Conservation (phyloP, 2,113 vertebrate genomes). For the Malaclemys terrapin region DNA sequence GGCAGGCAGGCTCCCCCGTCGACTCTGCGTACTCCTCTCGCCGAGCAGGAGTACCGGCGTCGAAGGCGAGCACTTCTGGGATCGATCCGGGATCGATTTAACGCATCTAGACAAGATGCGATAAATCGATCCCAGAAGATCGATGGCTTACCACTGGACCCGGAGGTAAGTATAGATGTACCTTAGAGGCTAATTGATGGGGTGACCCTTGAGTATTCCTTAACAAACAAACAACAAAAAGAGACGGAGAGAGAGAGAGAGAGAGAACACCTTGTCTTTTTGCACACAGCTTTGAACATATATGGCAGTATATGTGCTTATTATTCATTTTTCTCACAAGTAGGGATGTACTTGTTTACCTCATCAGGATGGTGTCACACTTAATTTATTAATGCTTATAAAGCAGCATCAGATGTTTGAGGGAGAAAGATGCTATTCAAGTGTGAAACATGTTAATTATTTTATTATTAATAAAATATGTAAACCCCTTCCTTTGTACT, state of each 20-base stretch:
- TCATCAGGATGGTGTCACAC: background rate
- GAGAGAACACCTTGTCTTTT: background rate
- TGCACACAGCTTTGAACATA: rapidly evolving
- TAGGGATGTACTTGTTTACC: background rate
- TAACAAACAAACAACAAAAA: background rate
- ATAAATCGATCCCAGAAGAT: too few relatives aligned
- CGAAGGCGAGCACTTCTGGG: too few relatives aligned
- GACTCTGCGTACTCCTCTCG: too few relatives aligned
- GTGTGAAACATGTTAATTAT: background rate
- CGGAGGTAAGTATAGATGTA: too few relatives aligned
- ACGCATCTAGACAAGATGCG: too few relatives aligned
- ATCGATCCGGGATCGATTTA: too few relatives aligned
- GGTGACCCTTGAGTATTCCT: background rate
- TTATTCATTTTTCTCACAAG: background rate
- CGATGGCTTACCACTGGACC: too few relatives aligned
- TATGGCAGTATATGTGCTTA: background rate
- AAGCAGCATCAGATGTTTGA: background rate
- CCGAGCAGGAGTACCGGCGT: too few relatives aligned
- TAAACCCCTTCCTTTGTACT: background rate
- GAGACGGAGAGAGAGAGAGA: background rate
- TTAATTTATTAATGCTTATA: background rate
- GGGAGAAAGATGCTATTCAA: background rate
- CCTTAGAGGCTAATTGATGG: background rate
- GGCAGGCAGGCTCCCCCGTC: too few relatives aligned
- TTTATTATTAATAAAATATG: background rate